A percentile compares a stretch with the other conserved stretches of the same genome.
Conservation (phyloP, 2,797 vertebrate species). For the Danio kyathit region DNA sequence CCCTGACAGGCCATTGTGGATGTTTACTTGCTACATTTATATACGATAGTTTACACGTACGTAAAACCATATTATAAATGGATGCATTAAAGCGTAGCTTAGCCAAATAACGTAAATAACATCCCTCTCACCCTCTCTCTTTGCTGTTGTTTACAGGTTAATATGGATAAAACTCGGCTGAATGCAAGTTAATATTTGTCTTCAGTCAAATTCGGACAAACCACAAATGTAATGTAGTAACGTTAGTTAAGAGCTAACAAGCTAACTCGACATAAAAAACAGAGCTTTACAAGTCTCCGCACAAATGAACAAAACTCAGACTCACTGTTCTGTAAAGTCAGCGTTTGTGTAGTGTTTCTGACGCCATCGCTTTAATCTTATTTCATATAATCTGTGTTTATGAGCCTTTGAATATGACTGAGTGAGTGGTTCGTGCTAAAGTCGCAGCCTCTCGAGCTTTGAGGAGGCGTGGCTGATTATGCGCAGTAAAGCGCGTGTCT, state of each 20-base stretch:
- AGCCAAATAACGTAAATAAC: not conserved
- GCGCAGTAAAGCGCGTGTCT: conserved; percentile 7
- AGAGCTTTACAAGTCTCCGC: not conserved
- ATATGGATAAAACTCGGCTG: not conserved
- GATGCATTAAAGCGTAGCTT: not conserved
- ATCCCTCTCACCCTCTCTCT: not conserved
- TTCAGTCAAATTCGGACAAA: conserved; percentile 10
- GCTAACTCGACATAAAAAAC: conserved; percentile 11
- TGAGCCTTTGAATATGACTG: not conserved
- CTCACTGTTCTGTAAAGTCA: conserved; percentile 26
- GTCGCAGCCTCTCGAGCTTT: not conserved
- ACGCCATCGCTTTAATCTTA: conserved; percentile 2
- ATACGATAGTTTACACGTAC: not conserved
- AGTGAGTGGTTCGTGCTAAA: conserved; percentile 8
- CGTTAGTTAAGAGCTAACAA: conserved; percentile 16
- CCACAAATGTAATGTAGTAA: no score
- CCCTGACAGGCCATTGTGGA: not conserved
- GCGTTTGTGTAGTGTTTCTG: not conserved
- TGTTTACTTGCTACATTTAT: not conserved
- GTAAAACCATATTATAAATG: not conserved
- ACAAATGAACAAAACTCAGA: conserved; percentile 1
- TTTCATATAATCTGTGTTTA: not conserved
- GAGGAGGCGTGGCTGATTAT: conserved; percentile 40
- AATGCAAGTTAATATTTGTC: not conserved
- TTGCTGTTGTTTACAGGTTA: no score